Evolutionary conservation across 2,113 vertebrate species (phyloP).

Genomic region (Caloenas nicobarica): DNA sequence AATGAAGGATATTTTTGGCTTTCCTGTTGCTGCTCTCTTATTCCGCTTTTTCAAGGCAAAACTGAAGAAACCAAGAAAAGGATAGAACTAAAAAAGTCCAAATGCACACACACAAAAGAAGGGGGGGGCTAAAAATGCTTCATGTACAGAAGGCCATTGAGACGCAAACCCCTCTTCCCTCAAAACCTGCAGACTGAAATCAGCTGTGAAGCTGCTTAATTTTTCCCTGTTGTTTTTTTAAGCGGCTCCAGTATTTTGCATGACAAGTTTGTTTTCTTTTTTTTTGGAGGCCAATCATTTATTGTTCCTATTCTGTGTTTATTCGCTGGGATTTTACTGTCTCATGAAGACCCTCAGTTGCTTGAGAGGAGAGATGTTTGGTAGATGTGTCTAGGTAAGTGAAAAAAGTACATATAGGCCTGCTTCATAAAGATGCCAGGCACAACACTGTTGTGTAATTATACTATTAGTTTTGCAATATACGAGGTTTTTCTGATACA

Average conservation of each 20-base stretch:
- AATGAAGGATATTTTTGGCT: conserved; percentile 41
- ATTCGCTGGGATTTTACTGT: not conserved
- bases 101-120: not conserved
- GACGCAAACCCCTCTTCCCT: not conserved
- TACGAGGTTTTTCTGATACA: not conserved
- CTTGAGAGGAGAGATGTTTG: not conserved
- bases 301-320: not conserved
- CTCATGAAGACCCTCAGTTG: not conserved
- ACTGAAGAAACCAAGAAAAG: not conserved
- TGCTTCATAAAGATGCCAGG: not conserved
- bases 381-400: not conserved
- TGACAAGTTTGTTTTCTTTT: not conserved
- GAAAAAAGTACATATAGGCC: not conserved
- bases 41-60: not conserved
- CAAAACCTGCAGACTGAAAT: not conserved
- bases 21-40: not conserved
- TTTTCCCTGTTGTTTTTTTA: not conserved
- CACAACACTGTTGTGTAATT: not conserved
- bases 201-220: not conserved
- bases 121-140: not conserved
- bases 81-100: not conserved
- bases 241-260: not conserved
- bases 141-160: not conserved
- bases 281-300: not conserved
- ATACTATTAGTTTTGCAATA: not conserved